Evolutionary conservation across 64 coral and sea anemone species (phyloP).

Genomic region (Porites lutea): DNA sequence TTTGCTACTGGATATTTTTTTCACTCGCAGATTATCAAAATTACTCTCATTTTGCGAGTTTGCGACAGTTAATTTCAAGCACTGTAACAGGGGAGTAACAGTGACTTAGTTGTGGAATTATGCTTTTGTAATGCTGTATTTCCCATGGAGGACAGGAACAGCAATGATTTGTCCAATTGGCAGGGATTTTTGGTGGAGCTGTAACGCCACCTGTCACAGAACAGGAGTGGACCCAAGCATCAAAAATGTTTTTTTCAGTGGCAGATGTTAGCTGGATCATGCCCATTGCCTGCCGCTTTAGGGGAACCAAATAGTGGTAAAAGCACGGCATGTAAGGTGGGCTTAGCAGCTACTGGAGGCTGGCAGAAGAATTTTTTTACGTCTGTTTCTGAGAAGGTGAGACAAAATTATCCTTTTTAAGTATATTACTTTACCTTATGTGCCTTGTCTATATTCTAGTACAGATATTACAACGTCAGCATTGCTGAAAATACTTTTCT

Average conservation of each 20-base stretch:
- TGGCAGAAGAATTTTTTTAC: slow-evolving; percentile 19
- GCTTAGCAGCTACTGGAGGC: slow-evolving; percentile 25
- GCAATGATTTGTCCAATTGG: too few relatives aligned
- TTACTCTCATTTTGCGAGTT: neutral
- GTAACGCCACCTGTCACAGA: too few relatives aligned
- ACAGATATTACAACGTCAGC: neutral
- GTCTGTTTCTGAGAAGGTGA: slow-evolving; percentile 1
- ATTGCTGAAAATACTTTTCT: neutral
- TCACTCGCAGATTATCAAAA: neutral
- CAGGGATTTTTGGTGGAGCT: too few relatives aligned
- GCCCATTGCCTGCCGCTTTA: slow-evolving; percentile 30
- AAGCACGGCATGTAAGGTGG: neutral
- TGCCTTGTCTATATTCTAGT: slow-evolving; percentile 22
- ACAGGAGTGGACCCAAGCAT: too few relatives aligned
- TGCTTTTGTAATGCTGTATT: too few relatives aligned
- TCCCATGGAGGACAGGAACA: too few relatives aligned
- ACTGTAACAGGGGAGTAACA: neutral
- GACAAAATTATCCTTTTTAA: slow-evolving; percentile 9
- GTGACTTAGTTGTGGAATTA: too few relatives aligned
- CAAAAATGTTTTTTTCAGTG: slow-evolving; percentile 9
- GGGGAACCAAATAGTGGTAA: slow-evolving; percentile 42
- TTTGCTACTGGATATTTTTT: neutral
- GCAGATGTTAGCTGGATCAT: slow-evolving; percentile 37
- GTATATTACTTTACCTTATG: neutral
- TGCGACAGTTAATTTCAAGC: neutral